Conservation (phyloP, 2,113 vertebrate species). For the Cynoglossus semilaevis region DNA sequence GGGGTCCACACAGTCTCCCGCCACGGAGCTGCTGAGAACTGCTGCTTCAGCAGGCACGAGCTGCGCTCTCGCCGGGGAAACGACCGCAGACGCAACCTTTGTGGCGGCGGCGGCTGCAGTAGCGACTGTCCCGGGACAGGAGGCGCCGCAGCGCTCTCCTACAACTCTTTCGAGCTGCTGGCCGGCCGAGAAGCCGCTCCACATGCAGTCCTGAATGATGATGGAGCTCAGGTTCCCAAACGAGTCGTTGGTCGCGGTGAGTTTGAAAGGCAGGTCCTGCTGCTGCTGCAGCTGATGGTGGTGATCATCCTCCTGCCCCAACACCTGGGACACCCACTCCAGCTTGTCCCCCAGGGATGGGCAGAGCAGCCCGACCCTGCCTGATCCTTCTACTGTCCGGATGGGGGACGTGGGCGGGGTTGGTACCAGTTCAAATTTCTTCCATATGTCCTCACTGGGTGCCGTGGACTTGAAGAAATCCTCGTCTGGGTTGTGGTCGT, state of each 20-base stretch:
- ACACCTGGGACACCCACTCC: conserved; percentile 80
- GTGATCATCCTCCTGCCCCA: conserved; percentile 81
- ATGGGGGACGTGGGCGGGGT: conserved; percentile 87
- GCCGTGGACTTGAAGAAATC: conserved; percentile 92
- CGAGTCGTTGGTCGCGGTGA: conserved; percentile 72
- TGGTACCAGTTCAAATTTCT: conserved; percentile 95
- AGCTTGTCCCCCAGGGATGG: conserved; percentile 77
- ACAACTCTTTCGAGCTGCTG: conserved; percentile 87
- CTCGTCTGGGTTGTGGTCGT: conserved; percentile 86
- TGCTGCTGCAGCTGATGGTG: conserved; percentile 58
- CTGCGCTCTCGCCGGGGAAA: conserved; percentile 55
- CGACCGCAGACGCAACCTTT: conserved; percentile 10
- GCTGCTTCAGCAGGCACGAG: conserved; percentile 65
- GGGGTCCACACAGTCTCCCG: conserved; percentile 84
- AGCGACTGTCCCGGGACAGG: conserved; percentile 57
- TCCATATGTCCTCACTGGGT: conserved; percentile 96
- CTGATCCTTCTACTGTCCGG: conserved; percentile 70
- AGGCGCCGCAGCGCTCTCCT: conserved; percentile 77
- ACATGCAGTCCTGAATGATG: conserved; percentile 94
- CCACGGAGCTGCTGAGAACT: conserved; percentile 63
- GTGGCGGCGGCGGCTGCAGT: conserved; percentile 20
- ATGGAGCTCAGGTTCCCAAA: conserved; percentile 89
- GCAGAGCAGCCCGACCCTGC: conserved; percentile 56
- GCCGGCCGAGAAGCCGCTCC: conserved; percentile 90
- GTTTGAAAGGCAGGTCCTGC: conserved; percentile 76